Conservation (phyloP, 1,140 invertebrate species). For the Mycetomoellerius zeteki region DNA sequence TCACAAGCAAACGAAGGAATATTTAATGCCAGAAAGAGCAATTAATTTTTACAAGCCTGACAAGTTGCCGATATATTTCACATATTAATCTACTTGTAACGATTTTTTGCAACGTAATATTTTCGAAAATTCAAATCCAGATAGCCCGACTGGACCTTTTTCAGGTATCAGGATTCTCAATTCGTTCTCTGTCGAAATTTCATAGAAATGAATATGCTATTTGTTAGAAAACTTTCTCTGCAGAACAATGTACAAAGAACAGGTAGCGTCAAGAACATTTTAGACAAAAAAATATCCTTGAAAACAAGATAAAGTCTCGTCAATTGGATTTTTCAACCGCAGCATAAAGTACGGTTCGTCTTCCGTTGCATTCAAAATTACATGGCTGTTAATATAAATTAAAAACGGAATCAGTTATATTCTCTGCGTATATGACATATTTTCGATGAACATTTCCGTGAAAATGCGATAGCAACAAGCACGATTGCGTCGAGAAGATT, state of each 20-base stretch:
- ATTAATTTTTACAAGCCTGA: neutral
- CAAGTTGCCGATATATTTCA: neutral
- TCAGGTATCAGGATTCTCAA: neutral
- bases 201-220: neutral
- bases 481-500: neutral
- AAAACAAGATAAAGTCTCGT: neutral
- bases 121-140: neutral
- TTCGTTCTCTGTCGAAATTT: neutral
- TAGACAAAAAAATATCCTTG: neutral
- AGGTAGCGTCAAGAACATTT: no score
- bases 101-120: neutral
- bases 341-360: neutral
- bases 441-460: neutral
- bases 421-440: neutral
- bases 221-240: slow-evolving; percentile 8
- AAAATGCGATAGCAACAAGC: neutral
- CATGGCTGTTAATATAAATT: no score
- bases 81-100: neutral
- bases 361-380: neutral
- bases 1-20: neutral
- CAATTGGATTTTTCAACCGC: neutral
- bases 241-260: no score
- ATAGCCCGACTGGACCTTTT: neutral
- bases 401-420: neutral
- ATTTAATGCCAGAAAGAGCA: neutral